These are phyloP conservation scores for Catocala nupta DNA, from an alignment of 2,888 invertebrate species.

Conservation along the genomic window DNA sequence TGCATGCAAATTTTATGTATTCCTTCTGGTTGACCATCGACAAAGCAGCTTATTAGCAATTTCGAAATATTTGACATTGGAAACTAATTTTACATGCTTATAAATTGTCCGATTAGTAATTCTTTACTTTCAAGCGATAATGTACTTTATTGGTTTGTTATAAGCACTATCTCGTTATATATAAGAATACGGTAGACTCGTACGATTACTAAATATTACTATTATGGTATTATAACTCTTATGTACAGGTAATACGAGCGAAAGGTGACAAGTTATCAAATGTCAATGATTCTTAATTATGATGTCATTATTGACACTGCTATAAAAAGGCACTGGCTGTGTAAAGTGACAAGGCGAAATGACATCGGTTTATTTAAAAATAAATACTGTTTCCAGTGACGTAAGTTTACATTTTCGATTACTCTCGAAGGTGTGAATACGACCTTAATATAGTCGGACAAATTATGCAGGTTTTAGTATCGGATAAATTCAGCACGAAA, in stretches of 20 bases:
- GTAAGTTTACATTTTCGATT: no score
- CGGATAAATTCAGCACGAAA: no score
- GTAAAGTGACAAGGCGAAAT: no score
- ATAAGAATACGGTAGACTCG: background rate
- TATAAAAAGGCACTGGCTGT: background rate
- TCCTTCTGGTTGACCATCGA: constrained; percentile 22
- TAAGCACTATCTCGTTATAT: background rate
- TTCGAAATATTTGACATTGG: constrained; percentile 32
- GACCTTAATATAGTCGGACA: no score
- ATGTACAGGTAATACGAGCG: constrained; percentile 18
- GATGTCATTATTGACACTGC: constrained; percentile 53
- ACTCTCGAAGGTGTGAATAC: no score
- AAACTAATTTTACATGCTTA: constrained; percentile 5
- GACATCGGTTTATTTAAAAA: no score
- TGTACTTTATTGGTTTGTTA: constrained; percentile 7
- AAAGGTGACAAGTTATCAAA: constrained; percentile 29
- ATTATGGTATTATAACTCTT: constrained; percentile 25
- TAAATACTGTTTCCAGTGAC: no score
- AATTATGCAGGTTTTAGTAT: no score
- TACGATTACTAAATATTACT: background rate
- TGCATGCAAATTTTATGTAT: no score
- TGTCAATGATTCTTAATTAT: constrained; percentile 44
- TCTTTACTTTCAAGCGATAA: constrained; percentile 9
- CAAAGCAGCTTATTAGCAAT: constrained; percentile 10
- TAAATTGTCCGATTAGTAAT: constrained; percentile 4